phyloP scores from a whole-genome alignment of 2,797 vertebrate species.

The Thaleichthys pacificus region DNA sequence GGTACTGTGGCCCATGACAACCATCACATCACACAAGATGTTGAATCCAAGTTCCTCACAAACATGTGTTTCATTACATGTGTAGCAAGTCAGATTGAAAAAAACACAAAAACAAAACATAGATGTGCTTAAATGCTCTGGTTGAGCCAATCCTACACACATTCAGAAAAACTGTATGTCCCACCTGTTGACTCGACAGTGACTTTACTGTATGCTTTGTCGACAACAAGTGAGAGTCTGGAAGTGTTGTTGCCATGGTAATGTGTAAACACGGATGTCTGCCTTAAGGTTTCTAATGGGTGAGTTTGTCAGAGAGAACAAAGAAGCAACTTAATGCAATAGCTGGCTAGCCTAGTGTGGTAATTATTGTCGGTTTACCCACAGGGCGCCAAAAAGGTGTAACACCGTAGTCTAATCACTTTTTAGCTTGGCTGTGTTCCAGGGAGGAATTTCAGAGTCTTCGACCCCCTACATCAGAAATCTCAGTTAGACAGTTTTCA shows the following conservation, averaged over 20 bases:
- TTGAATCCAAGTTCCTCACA: no score
- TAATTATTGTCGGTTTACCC: conserved; percentile 50
- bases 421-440: conserved; percentile 26
- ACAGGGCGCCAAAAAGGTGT: conserved; percentile 31
- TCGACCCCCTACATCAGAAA: conserved; percentile 30
- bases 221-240: conserved; percentile 6
- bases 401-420: conserved; percentile 28
- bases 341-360: conserved; percentile 9
- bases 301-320: conserved; percentile 40
- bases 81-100: no score
- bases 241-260: conserved; percentile 32
- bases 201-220: not conserved
- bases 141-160: no score
- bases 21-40: no score
- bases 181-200: not conserved
- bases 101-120: no score
- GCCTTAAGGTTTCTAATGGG: conserved; percentile 13
- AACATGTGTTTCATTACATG: no score
- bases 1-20: no score
- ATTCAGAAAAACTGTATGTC: not conserved
- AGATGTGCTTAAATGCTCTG: no score
- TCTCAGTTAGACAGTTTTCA: conserved; percentile 32
- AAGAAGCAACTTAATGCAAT: conserved; percentile 13
- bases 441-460: conserved; percentile 19
- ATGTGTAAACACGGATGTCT: conserved; percentile 1